A percentile compares a stretch with the other conserved stretches of the same genome.
phyloP scores from a whole-genome alignment of 2,797 vertebrate genomes.

The Fratercula arctica region DNA sequence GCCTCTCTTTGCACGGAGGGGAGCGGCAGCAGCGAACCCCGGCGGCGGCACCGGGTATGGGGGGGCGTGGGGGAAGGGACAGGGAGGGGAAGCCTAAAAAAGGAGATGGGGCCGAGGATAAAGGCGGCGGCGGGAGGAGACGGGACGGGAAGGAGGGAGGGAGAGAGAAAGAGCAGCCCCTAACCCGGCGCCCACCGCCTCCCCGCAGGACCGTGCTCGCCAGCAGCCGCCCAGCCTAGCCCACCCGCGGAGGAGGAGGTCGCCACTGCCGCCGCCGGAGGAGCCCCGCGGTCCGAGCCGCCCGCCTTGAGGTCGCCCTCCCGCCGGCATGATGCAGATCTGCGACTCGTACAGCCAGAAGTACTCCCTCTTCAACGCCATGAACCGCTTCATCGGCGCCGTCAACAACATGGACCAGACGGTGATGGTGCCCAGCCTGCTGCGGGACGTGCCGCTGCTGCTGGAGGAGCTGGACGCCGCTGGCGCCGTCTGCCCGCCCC shows the following conservation, averaged over 20 bases:
- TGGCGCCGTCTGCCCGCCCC: conserved; percentile 67
- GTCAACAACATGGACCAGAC: conserved; percentile 99
- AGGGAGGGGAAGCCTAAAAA: not conserved
- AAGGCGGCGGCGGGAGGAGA: not conserved
- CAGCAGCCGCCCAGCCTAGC: not conserved
- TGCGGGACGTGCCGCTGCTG: conserved; percentile 93
- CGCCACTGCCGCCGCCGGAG: not conserved
- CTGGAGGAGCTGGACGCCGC: conserved; percentile 81
- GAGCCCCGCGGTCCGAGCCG: not conserved
- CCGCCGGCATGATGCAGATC: conserved; percentile 86
- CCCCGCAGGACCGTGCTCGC: not conserved
- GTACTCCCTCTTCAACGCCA: conserved; percentile 93
- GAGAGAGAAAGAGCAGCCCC: not conserved
- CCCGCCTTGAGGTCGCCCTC: not conserved
- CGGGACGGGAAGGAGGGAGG: not conserved
- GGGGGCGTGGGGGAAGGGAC: not conserved
- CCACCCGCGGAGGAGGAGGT: not conserved
- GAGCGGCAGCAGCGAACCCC: not conserved
- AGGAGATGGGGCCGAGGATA: not conserved
- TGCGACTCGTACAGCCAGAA: conserved; percentile 87
- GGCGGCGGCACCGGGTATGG: not conserved
- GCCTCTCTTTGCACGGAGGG: not conserved
- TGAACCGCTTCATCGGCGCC: conserved; percentile 95
- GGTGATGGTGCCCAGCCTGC: conserved; percentile 94
- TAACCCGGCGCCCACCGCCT: not conserved